phyloP scores from a whole-genome alignment of 2,113 vertebrate genomes.

The Onychorhynchus coronatus region DNA sequence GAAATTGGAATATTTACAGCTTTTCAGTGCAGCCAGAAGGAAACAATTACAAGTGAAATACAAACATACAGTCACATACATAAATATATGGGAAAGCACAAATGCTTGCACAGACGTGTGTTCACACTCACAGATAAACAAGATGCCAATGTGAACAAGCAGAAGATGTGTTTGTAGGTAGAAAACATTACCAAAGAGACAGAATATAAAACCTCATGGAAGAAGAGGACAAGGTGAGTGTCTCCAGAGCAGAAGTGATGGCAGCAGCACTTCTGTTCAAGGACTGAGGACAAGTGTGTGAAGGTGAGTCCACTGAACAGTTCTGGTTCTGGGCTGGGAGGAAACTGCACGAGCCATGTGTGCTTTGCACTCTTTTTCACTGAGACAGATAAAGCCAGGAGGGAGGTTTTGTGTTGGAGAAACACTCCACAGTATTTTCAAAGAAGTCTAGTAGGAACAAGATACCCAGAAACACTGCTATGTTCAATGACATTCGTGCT shows the following conservation, averaged over 20 bases:
- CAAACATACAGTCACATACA: not conserved
- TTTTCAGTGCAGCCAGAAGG: not conserved
- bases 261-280: not conserved
- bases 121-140: not conserved
- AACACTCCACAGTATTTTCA: not conserved
- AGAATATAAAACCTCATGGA: fast-evolving
- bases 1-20: constrained; percentile 9
- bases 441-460: not conserved
- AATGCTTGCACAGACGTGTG: fast-evolving
- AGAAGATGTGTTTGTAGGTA: not conserved
- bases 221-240: not conserved
- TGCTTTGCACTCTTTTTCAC: not conserved
- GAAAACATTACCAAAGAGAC: not conserved
- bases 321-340: not conserved
- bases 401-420: not conserved
- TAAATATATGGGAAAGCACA: not conserved
- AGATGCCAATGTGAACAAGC: not conserved
- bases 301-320: not conserved
- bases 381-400: not conserved
- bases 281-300: not conserved
- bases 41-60: not conserved
- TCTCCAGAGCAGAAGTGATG: not conserved
- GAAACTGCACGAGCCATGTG: not conserved
- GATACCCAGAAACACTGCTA: fast-evolving
- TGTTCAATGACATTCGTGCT: not conserved